Conservation (phyloP, 2,888 invertebrate genomes). For the Gymnosoma rotundatum region DNA sequence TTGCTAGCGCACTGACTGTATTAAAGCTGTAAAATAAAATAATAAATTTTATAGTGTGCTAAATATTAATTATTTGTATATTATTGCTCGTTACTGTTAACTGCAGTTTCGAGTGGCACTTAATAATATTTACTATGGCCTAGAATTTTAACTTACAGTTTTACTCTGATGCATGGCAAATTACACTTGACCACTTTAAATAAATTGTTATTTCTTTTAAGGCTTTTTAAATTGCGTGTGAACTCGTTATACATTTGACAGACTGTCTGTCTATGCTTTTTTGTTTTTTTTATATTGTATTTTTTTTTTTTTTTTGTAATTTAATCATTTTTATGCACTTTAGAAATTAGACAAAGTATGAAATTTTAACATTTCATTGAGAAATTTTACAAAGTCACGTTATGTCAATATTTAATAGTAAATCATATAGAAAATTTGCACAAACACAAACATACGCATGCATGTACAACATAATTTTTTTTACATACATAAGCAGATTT, state of each 20-base stretch:
- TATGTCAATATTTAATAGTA: slow-evolving; percentile 67
- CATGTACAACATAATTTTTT: background rate
- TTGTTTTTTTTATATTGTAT: background rate
- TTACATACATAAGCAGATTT: background rate
- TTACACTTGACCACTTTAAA: background rate
- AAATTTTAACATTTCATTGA: slow-evolving; percentile 63
- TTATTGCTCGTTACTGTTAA: slow-evolving; percentile 32
- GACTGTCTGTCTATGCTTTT: slow-evolving; percentile 31
- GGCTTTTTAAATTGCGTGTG: background rate
- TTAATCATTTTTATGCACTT: slow-evolving; percentile 46
- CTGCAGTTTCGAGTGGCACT: slow-evolving; percentile 24
- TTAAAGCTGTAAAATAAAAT: background rate
- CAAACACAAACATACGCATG: background rate
- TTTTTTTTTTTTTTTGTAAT: slow-evolving; percentile 19
- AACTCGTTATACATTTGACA: slow-evolving; percentile 2
- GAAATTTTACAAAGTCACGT: slow-evolving; percentile 68
- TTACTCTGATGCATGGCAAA: slow-evolving; percentile 28
- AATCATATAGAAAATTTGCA: slow-evolving; percentile 49
- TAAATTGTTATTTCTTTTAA: background rate
- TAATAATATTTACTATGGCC: slow-evolving; percentile 32
- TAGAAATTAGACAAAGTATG: slow-evolving; percentile 49
- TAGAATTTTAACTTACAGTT: slow-evolving; percentile 2
- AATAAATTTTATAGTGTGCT: slow-evolving; percentile 62
- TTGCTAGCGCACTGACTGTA: slow-evolving; percentile 2
- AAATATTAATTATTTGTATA: slow-evolving; percentile 64